Base-by-base conservation (phyloP, 2,888 invertebrate genomes). In the Scrobipalpa atriplicella region DNA sequence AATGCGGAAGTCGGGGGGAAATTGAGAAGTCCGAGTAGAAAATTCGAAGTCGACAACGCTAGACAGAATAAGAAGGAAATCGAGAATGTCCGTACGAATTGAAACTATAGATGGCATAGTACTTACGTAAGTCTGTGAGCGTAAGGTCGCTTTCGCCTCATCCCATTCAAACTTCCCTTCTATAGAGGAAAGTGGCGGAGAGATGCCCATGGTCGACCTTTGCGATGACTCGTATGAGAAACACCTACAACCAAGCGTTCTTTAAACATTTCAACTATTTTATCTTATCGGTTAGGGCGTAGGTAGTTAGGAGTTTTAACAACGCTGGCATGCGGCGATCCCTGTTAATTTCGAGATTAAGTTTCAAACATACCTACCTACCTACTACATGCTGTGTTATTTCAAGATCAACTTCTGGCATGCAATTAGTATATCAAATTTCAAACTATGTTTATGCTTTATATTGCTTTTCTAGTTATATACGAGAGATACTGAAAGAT, bases 211-310 rank as follows among this genome's bases (percentile, higher is more conserved):
- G 21, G 93, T 90, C 62, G 92, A 86, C 70, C 95, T 92, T 80
- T 95, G 95, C 16, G 94, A 91, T 58, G 95, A 95, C 78, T 96
- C 96, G 75, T 96, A 96, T 0, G 96, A 96, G 75, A 95, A 94
- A 81, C 96, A 96, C 94, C 96, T 96, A 81, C 66, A 86, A 78
- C 9, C 19, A 63, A 62, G 13, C 21, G 16, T 13, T 62, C 47
- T 62, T n/a, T 9, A n/a, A 62, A 47, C 13, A 16, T 16, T 38
- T 38, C n/a, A n/a, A 47, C 47, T 16, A 16, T n/a, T 3, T n/a
- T 47, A 7, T 47, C n/a, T 47, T 47, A 47, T 47, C 47, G n/a
- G 47, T 47, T 16, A 16, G 47, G 47, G 47, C 47, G n/a, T 47
- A 43, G n/a, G n/a, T 47, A 29, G 29, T 29, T 29, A 29, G 29